These are phyloP conservation scores for Mola mola DNA, from an alignment of 2,113 vertebrate genomes.

Conservation along the genomic window DNA sequence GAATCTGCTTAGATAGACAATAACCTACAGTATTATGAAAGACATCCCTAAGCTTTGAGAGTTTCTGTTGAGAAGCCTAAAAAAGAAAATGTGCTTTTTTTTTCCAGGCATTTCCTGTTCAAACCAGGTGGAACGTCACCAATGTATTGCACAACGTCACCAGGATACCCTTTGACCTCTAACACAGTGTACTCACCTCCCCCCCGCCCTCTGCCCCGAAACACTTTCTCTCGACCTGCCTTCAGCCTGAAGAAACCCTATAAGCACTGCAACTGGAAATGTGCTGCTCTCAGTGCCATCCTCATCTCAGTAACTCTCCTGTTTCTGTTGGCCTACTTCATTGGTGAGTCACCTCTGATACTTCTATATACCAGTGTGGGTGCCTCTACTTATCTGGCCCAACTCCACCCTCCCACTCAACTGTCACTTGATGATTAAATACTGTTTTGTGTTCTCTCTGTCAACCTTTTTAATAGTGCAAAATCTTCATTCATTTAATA, in stretches of 20 bases:
- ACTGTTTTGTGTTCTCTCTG: conserved; percentile 34
- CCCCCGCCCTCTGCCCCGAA: conserved; percentile 94
- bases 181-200: conserved; percentile 99
- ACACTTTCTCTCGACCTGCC: conserved; percentile 93
- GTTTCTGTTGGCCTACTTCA: conserved; percentile 95
- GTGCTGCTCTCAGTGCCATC: conserved; percentile 95
- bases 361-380: conserved; percentile 8
- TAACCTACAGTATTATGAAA: conserved; percentile 11
- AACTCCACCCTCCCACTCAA: conserved; percentile 12
- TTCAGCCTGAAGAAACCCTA: conserved; percentile 98
- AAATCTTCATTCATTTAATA: no score
- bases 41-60: not conserved
- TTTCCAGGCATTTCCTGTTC: conserved; percentile 95
- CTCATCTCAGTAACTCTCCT: conserved; percentile 93
- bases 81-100: conserved; percentile 22
- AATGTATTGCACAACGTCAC: conserved; percentile 96
- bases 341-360: conserved; percentile 86
- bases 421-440: conserved; percentile 18
- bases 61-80: conserved; percentile 4
- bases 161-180: conserved; percentile 97
- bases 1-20: conserved; percentile 28
- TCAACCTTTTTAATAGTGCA: conserved; percentile 49
- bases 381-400: conserved; percentile 2
- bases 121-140: conserved; percentile 98
- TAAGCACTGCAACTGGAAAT: conserved; percentile 99